These are phyloP conservation scores for Aselliscus stoliczkanus DNA, from an alignment of 2,797 vertebrate species.

Conservation along the genomic window DNA sequence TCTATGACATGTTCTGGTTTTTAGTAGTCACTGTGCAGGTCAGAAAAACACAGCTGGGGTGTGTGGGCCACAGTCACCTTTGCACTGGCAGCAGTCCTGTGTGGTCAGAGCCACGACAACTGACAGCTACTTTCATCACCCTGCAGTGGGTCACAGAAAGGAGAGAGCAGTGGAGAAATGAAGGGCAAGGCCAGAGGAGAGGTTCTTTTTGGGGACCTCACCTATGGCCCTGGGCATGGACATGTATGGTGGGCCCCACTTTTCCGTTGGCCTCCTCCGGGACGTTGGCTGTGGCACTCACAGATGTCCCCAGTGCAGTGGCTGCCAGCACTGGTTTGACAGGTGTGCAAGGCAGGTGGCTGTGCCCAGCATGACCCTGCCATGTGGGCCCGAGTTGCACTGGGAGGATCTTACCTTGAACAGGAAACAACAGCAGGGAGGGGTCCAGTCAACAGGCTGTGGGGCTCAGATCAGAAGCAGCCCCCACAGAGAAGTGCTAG, in stretches of 20 bases:
- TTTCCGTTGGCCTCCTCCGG: neutral
- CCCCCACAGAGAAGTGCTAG: neutral
- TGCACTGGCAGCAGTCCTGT: neutral
- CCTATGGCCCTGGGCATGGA: neutral
- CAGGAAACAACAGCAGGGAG: neutral
- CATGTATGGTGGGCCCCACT: neutral
- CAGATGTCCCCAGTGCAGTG: neutral
- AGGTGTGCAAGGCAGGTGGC: neutral
- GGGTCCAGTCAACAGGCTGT: no score
- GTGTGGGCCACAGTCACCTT: neutral
- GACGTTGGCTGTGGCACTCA: neutral
- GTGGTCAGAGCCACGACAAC: neutral
- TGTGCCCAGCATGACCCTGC: neutral
- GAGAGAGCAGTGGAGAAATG: neutral
- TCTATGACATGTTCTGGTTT: neutral
- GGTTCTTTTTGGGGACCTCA: neutral
- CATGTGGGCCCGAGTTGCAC: neutral
- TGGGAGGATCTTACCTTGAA: neutral
- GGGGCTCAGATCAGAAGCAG: neutral
- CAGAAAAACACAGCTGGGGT: neutral
- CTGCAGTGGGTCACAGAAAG: neutral
- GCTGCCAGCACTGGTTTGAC: neutral
- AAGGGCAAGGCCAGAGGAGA: neutral
- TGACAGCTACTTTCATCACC: accelerated
- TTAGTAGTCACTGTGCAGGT: neutral